Evolutionary conservation across 2,888 invertebrate genomes (phyloP), one percentile per base, ranked within the genome.

Genomic region (Choristoneura rosaceana): DNA sequence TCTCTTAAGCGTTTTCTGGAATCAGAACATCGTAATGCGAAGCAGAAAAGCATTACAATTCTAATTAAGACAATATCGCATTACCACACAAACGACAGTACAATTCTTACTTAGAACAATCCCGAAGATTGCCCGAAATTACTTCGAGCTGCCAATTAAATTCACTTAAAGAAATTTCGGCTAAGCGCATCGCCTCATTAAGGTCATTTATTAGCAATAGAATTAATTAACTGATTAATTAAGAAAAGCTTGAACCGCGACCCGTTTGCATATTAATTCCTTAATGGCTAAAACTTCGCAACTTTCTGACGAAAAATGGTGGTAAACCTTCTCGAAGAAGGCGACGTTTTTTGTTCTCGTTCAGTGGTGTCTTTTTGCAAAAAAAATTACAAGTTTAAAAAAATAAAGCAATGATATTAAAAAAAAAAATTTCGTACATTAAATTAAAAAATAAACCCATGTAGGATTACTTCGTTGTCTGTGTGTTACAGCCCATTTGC

Each of bases 251-350:
- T 52, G 33, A 41, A 50, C 55, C 61, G 15, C 62, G 43, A 43
- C 62, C 67, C 63, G 50, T 62, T 59, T 62, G 69, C 62, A 69
- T 69, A 69, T 62, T 69, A 69, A 69, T 69, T 52, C 15, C 8
- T 43, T 69, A 62, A 69, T 62, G 69, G 43, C 9, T 52, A 10
- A 61, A 62, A 69, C 33, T 69, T 62, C 8, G 69, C 12, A 43
- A 43, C 43, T 69, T 69, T 17, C 9, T 15, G 69, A 61, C 62
- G 55, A 62, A 62, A 50, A 69, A 52, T 43, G 69, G 15, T 52
- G 43, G 45, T 62, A 4, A 14, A 17, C 41, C 12, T 55, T 55
- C 25, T 25, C 12, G n/a, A 9, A 9, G 47, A 47, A 47, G 47
- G 43, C 43, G 12, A 12, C 4, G 3, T 43, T 0, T 9, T 43